Base-by-base conservation (phyloP, 2,888 invertebrate genomes). In the Yponomeuta cagnagella region DNA sequence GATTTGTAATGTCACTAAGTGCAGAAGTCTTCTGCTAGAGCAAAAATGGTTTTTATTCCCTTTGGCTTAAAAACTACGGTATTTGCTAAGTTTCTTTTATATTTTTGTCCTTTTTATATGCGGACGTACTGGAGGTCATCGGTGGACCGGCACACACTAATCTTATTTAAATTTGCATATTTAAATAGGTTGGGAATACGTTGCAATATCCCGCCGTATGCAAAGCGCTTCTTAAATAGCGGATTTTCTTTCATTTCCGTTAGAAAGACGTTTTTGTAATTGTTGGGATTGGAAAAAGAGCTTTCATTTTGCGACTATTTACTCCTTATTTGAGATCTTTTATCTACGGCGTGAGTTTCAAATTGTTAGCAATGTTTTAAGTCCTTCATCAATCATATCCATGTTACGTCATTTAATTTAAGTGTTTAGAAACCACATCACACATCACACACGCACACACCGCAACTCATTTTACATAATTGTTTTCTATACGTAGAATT, bases 101-200 rank as follows among this genome's bases (percentile, higher is more conserved):
- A 58, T 58, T 58, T 58, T 58, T 15, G 15, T 12, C 12, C 52
- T 15, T 58, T 58, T 58, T 58, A 43, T 43, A 43, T 15, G 15
- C 52, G 52, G 52, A 58, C 52, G 4, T 58, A 58, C 43, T 58
- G 9, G 52, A 63, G 65, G 65, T 70, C 64, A 70, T 48, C 30
- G 43, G 77, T 72, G 33, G 81, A 82, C 75, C 79, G 71, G 73
- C 15, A 83, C 77, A 67, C 73, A 75, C 78, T 82, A 82, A 85
- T 84, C 82, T 79, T 76, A 83, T 86, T 83, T 80, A 70, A 83
- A 85, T 85, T 84, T 85, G 82, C 85, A 85, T 86, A 79, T 84
- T 82, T 81, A 80, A 86, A 85, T 83, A 84, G 82, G 76, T 73
- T 74, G 75, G 75, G 74, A 77, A 77, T 65, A 43, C 70, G 48